Conservation (phyloP, 37 sponge, comb jelly and placozoan genomes). For the Tethya wilhelma region DNA sequence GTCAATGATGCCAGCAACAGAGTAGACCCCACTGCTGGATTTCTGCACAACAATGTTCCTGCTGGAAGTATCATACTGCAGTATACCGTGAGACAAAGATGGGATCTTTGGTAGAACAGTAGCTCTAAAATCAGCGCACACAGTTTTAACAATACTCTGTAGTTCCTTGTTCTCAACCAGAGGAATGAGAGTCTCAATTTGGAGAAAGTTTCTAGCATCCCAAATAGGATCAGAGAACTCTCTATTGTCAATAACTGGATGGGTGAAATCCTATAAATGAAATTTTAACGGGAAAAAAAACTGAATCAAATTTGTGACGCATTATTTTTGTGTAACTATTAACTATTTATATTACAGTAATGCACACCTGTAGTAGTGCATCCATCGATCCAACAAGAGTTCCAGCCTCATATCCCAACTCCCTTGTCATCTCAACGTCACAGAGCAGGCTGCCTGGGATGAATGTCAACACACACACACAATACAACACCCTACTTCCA, state of each 20-base stretch:
- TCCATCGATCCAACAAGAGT: constrained; percentile 22
- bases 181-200: background rate
- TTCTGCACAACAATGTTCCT: background rate
- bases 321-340: too few relatives aligned
- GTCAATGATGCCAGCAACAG: constrained; percentile 41
- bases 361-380: constrained; percentile 19
- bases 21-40: background rate
- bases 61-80: background rate
- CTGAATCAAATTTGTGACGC: too few relatives aligned
- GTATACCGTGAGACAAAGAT: background rate
- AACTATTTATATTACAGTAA: background rate
- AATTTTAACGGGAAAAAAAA: too few relatives aligned
- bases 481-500: background rate
- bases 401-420: constrained; percentile 18
- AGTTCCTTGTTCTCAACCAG: background rate
- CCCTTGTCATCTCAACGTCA: background rate
- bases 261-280: constrained; percentile 14
- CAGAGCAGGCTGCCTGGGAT: constrained; percentile 17
- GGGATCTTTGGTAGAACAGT: background rate
- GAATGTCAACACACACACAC: constrained; percentile 26
- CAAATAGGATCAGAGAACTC: constrained; percentile 2
- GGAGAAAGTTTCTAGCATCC: background rate
- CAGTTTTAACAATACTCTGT: background rate
- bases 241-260: constrained; percentile 24
- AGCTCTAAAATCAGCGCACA: background rate